Conservation (phyloP, 2,888 invertebrate species). For the Pherbina coryleti region DNA sequence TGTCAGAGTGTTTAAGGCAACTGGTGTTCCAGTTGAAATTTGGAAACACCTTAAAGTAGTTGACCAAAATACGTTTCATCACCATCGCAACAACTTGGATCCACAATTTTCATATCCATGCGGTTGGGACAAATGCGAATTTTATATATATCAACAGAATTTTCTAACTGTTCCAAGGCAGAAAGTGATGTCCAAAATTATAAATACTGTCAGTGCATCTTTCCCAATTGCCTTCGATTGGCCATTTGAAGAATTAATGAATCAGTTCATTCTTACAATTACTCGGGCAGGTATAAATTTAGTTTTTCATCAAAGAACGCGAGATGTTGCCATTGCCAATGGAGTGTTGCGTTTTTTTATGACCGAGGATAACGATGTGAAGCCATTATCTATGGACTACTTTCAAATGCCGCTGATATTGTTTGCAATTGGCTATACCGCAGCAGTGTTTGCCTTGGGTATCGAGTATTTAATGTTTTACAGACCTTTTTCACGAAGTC, state of each 20-base stretch:
- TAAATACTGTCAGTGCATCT: slow-evolving; percentile 43
- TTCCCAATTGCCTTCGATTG: slow-evolving; percentile 48
- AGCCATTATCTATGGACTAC: slow-evolving; percentile 36
- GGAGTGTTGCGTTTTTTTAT: slow-evolving; percentile 41
- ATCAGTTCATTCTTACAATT: slow-evolving; percentile 32
- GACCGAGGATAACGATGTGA: slow-evolving; percentile 20
- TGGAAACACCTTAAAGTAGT: not conserved
- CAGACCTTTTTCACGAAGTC: not conserved
- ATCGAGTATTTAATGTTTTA: slow-evolving; percentile 6
- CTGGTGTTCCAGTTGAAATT: not conserved
- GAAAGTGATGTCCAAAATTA: slow-evolving; percentile 35
- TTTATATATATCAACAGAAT: slow-evolving; percentile 52
- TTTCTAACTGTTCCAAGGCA: slow-evolving; percentile 45
- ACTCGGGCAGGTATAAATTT: slow-evolving; percentile 39
- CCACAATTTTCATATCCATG: slow-evolving; percentile 41
- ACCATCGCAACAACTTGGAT: slow-evolving; percentile 42
- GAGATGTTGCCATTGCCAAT: slow-evolving; percentile 43
- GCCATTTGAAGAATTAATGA: slow-evolving; percentile 43
- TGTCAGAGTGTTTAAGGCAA: not conserved
- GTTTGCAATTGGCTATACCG: slow-evolving; percentile 3
- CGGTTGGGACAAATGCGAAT: slow-evolving; percentile 43
- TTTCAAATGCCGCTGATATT: slow-evolving; percentile 37
- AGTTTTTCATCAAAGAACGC: slow-evolving; percentile 19
- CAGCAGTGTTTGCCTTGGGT: not conserved
- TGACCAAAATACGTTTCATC: not conserved